Evolutionary conservation across 2,797 vertebrate genomes (phyloP).

Genomic region (Coracias cyanogaster): DNA sequence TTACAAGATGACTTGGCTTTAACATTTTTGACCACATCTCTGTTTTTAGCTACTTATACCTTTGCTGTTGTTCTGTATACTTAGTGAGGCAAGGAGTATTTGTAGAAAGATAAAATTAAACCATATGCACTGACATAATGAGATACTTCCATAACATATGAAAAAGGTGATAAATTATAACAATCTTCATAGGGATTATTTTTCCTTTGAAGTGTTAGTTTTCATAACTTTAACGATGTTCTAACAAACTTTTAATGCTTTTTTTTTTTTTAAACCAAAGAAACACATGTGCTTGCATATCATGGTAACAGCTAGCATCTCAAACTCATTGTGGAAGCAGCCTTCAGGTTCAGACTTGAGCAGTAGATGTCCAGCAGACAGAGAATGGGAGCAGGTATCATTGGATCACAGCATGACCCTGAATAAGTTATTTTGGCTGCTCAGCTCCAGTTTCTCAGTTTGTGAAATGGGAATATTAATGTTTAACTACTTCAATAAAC

Average conservation of each 20-base stretch:
- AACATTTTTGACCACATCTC: not conserved
- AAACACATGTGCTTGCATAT: accelerated
- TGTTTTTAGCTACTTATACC: not conserved
- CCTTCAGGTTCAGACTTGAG: not conserved
- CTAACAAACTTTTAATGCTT: not conserved
- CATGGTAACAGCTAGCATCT: not conserved
- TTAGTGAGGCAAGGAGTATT: not conserved
- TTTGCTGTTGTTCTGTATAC: not conserved
- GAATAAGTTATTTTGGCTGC: not conserved
- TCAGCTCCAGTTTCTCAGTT: not conserved
- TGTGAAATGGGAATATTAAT: constrained; percentile 43
- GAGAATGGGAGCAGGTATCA: not conserved
- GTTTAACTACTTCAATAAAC: constrained; percentile 37
- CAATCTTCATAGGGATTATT: not conserved
- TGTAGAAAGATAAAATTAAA: not conserved
- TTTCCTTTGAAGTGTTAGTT: not conserved
- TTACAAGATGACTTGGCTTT: not conserved
- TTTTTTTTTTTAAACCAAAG: not conserved
- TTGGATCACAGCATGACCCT: not conserved
- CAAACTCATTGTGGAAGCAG: not conserved
- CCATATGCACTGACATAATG: not conserved
- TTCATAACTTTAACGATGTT: not conserved
- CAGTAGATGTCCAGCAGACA: not conserved
- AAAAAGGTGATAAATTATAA: not conserved
- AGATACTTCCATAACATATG: not conserved